Evolutionary conservation across 2,888 invertebrate genomes (phyloP).

Genomic region (Zygothrica quintamaculata): DNA sequence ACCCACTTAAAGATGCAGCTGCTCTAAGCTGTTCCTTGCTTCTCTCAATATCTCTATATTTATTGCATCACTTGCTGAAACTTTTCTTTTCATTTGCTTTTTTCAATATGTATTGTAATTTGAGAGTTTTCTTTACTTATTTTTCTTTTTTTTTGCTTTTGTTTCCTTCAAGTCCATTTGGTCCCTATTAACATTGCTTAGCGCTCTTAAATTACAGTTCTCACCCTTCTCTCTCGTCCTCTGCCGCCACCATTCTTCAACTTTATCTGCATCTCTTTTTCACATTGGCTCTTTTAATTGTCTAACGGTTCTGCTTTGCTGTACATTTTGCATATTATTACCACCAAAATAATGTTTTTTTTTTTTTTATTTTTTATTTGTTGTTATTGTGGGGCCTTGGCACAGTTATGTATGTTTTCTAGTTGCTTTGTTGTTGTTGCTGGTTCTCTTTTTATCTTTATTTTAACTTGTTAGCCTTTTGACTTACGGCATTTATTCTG

Average conservation of each 20-base stretch:
- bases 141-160: constrained; percentile 23
- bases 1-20: constrained; percentile 44
- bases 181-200: constrained; percentile 64
- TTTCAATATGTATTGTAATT: constrained; percentile 48
- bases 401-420: constrained; percentile 69
- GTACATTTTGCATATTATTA: constrained; percentile 70
- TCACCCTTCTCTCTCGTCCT: no score
- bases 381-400: constrained; percentile 58
- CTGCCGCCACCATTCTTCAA: background rate
- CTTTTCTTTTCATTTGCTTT: constrained; percentile 25
- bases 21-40: background rate
- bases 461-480: constrained; percentile 32
- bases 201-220: constrained; percentile 59
- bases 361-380: constrained; percentile 30
- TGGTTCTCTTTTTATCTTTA: constrained; percentile 17
- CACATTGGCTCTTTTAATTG: background rate
- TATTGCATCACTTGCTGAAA: constrained; percentile 53
- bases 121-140: constrained; percentile 60
- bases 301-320: constrained; percentile 66
- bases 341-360: constrained; percentile 45
- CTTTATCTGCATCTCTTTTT: constrained; percentile 21
- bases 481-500: constrained; percentile 28
- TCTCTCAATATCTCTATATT: constrained; percentile 7
- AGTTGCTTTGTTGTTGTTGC: constrained; percentile 29
- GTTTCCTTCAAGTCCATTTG: constrained; percentile 57